These are phyloP conservation scores for Helicoverpa zea DNA, from an alignment of 1,140 invertebrate species.

Conservation along the genomic window DNA sequence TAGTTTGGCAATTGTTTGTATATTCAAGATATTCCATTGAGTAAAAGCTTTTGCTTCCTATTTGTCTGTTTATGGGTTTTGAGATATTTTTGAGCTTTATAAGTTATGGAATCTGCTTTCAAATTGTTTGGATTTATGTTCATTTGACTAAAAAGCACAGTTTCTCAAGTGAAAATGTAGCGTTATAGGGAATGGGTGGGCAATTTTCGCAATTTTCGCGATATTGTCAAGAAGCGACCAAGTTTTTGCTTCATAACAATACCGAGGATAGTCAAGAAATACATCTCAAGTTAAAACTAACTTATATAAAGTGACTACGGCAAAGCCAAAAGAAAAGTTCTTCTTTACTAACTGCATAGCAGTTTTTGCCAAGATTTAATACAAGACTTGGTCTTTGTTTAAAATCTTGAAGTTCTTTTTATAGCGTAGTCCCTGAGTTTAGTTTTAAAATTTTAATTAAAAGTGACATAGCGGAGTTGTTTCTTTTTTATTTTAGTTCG, in stretches of 20 bases:
- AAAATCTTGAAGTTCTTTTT: constrained; percentile 35
- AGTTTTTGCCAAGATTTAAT: constrained; percentile 35
- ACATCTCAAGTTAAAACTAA: constrained; percentile 21
- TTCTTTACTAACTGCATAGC: constrained; percentile 18
- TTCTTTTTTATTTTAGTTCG: not conserved
- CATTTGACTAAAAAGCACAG: too few relatives aligned
- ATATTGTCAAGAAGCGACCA: not conserved
- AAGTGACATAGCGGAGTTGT: not conserved
- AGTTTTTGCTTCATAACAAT: constrained; percentile 10
- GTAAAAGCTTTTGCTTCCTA: not conserved
- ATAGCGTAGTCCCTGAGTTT: not conserved
- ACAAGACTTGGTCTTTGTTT: constrained; percentile 35
- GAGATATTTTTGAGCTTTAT: not conserved
- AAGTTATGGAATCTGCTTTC: too few relatives aligned
- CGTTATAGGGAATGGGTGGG: not conserved
- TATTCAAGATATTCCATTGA: not conserved
- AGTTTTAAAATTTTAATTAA: constrained; percentile 33
- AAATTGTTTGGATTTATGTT: too few relatives aligned
- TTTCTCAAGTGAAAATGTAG: not conserved
- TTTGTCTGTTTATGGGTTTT: not conserved
- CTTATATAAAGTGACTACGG: constrained; percentile 35
- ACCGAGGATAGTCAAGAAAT: not conserved
- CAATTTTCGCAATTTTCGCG: not conserved
- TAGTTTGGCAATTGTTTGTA: not conserved
- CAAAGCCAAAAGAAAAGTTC: constrained; percentile 28